Evolutionary conservation across 2,113 vertebrate species (phyloP).

Genomic region (Alligator sinensis): DNA sequence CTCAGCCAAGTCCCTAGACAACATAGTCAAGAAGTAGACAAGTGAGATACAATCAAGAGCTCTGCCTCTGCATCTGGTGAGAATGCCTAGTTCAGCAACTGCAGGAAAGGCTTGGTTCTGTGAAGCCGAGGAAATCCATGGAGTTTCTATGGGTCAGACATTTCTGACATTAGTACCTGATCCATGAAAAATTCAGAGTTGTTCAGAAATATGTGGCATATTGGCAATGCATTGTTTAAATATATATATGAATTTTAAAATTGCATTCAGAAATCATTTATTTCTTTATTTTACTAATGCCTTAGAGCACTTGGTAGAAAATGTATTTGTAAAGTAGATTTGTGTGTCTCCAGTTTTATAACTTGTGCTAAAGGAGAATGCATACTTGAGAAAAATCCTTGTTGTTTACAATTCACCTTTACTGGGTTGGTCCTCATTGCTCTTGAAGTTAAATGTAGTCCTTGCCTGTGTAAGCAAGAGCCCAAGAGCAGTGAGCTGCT

Average conservation of each 20-base stretch:
- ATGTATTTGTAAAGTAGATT: too few species aligned
- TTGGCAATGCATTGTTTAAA: neutral
- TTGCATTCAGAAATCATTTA: too few species aligned
- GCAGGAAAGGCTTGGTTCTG: neutral
- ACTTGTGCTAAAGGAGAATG: too few species aligned
- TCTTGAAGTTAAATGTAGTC: too few species aligned
- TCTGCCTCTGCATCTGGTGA: neutral
- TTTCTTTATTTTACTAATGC: too few species aligned
- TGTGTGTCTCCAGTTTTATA: too few species aligned
- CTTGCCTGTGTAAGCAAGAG: neutral
- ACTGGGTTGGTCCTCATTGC: too few species aligned
- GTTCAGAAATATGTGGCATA: neutral
- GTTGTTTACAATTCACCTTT: too few species aligned
- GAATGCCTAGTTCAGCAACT: neutral
- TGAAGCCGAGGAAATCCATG: neutral
- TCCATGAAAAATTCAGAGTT: neutral
- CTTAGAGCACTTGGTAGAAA: too few species aligned
- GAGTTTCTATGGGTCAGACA: neutral
- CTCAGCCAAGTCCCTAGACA: neutral
- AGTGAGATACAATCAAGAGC: neutral
- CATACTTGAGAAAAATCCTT: too few species aligned
- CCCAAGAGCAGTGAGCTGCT: neutral
- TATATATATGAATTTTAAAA: too few species aligned
- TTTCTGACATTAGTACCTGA: neutral
- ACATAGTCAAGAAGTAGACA: neutral